These are phyloP conservation scores for Phasia obesa DNA, from an alignment of 2,888 invertebrate species.

Conservation along the genomic window DNA sequence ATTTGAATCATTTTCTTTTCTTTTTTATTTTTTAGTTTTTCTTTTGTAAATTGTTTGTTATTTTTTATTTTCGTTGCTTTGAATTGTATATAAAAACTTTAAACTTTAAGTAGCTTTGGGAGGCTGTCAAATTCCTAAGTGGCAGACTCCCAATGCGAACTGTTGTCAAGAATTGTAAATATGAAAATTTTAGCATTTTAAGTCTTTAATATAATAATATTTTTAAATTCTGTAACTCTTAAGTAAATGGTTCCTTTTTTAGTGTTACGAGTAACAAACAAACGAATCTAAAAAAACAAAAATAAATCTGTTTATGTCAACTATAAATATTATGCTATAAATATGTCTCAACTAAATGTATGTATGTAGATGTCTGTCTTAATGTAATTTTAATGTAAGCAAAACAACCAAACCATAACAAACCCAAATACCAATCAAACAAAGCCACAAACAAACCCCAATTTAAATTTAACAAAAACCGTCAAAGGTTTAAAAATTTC, in stretches of 20 bases:
- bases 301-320: conserved; percentile 25
- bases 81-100: conserved; percentile 77
- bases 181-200: conserved; percentile 69
- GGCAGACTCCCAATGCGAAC: conserved; percentile 46
- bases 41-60: conserved; percentile 73
- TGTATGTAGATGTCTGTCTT: neutral
- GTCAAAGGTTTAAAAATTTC: conserved; percentile 77
- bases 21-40: neutral
- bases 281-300: neutral
- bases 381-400: conserved; percentile 48
- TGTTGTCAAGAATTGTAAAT: conserved; percentile 80
- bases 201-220: conserved; percentile 1
- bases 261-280: conserved; percentile 3
- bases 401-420: conserved; percentile 62
- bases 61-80: conserved; percentile 74
- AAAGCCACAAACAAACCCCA: neutral
- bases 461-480: conserved; percentile 75
- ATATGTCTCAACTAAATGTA: conserved; percentile 21
- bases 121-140: neutral
- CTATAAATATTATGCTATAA: conserved; percentile 31
- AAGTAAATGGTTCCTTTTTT: conserved; percentile 61
- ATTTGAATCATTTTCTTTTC: conserved; percentile 3
- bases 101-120: conserved; percentile 42
- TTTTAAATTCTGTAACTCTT: conserved; percentile 51
- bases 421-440: conserved; percentile 42